Evolutionary conservation across 2,888 invertebrate species (phyloP).

Genomic region (Cerastoderma edule): DNA sequence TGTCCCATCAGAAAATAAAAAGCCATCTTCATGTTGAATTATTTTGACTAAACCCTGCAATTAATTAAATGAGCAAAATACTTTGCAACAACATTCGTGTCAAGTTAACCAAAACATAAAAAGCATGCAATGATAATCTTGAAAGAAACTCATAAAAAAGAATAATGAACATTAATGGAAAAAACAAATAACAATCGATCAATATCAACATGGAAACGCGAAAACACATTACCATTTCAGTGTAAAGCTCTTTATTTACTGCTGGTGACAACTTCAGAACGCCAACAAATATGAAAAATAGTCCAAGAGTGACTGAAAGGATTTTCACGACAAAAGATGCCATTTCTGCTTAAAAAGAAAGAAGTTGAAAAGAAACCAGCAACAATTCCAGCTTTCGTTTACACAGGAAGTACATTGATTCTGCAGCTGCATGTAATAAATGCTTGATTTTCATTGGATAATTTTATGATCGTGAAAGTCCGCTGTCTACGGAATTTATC

Average conservation of each 20-base stretch:
- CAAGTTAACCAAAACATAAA: too few relatives aligned
- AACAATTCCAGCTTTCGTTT: background rate
- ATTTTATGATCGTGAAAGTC: background rate
- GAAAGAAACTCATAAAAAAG: too few relatives aligned
- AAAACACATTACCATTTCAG: constrained; percentile 92
- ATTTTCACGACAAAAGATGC: constrained; percentile 91
- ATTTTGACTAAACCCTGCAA: too few relatives aligned
- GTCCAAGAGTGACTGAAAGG: constrained; percentile 94
- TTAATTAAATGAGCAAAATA: too few relatives aligned
- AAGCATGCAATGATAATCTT: too few relatives aligned
- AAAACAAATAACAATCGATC: too few relatives aligned
- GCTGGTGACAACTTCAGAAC: constrained; percentile 95
- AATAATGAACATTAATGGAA: too few relatives aligned
- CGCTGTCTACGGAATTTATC: background rate
- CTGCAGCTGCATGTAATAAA: background rate
- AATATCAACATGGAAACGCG: too few relatives aligned
- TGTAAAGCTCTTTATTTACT: constrained; percentile 97
- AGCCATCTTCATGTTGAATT: too few relatives aligned
- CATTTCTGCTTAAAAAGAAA: constrained; percentile 50
- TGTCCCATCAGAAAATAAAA: too few relatives aligned
- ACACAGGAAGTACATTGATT: constrained; percentile 4
- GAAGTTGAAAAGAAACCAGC: background rate
- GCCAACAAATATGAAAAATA: constrained; percentile 98
- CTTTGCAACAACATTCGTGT: too few relatives aligned
- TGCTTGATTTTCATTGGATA: background rate